phyloP scores from a whole-genome alignment of 2,113 vertebrate species.

The Pangasianodon hypophthalmus region DNA sequence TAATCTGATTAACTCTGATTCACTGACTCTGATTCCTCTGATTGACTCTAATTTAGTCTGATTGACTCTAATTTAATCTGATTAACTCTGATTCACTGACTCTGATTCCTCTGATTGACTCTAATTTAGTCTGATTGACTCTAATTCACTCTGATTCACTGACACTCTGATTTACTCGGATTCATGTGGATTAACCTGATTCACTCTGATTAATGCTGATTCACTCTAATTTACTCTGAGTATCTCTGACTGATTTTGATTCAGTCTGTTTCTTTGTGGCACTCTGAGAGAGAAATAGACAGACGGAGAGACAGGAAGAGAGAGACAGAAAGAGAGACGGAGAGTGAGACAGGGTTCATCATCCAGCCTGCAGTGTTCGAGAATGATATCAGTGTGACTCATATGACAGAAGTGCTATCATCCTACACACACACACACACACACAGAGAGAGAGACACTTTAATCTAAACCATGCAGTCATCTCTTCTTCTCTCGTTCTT shows the following conservation, averaged over 20 bases:
- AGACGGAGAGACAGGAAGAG: not conserved
- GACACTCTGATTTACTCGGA: not conserved
- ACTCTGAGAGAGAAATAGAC: not conserved
- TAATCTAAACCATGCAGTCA: not conserved
- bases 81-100: not conserved
- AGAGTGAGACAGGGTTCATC: not conserved
- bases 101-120: too few species aligned
- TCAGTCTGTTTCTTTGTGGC: too few species aligned
- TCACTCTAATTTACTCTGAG: not conserved
- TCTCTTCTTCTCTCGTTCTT: not conserved
- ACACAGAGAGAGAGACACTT: not conserved
- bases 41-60: too few species aligned
- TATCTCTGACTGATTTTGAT: not conserved
- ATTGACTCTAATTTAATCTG: not conserved
- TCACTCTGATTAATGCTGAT: too few species aligned
- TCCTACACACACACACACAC: not conserved
- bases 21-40: too few species aligned
- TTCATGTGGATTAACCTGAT: too few species aligned
- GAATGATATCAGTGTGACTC: constrained; percentile 5
- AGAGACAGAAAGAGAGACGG: not conserved
- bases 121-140: too few species aligned
- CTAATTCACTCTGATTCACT: too few species aligned
- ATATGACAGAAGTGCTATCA: not conserved
- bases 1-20: not conserved
- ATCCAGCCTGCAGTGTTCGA: not conserved